Evolutionary conservation across 2,113 vertebrate genomes (phyloP), one percentile per base, ranked within the genome.

Genomic region (Zosterops hypoxanthus): DNA sequence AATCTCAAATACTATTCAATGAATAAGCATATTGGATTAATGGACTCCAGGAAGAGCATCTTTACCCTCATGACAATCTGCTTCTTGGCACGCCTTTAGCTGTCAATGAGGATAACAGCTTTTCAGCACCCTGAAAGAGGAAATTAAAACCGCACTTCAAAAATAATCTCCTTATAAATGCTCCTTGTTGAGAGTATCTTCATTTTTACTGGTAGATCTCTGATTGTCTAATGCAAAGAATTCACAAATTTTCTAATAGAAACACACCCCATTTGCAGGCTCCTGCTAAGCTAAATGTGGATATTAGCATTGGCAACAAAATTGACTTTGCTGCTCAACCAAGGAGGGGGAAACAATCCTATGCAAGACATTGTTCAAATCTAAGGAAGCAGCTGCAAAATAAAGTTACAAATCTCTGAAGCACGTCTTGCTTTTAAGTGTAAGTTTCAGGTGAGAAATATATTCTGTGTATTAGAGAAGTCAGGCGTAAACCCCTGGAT

Each of bases 401-500:
- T 20, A 55, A 82, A 82, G 11, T 64, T 44, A 47, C 21, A 90
- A 82, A 55, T 46, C 20, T 59, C 71, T 59, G 63, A 81, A 53
- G 18, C n/a, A 46, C 1, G 1, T 73, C 55, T 60, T 69, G 50
- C 19, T 73, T 76, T 65, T 59, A 88, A 61, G 11, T 15, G 14
- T 42, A 70, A 36, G 4, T 46, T 80, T 25, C 31, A 70, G 55
- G 13, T 46, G 23, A 95, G 42, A 69, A 92, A 83, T 29, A 21
- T 7, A 28, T 52, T 0, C 0, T 63, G 11, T 29, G 29, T 56
- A 23, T 88, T 65, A 41, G 25, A 24, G 24, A 92, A 90, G 55
- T 22, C 31, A 81, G 46, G 22, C 0, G 0, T 11, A 73, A 84
- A 81, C 2, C 4, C 28, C 16, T 6, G 1, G 11, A 24, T 78